Evolutionary conservation across 2,797 vertebrate genomes (phyloP), one percentile per base, ranked within the genome.

Genomic region (Coracias cyanogaster): DNA sequence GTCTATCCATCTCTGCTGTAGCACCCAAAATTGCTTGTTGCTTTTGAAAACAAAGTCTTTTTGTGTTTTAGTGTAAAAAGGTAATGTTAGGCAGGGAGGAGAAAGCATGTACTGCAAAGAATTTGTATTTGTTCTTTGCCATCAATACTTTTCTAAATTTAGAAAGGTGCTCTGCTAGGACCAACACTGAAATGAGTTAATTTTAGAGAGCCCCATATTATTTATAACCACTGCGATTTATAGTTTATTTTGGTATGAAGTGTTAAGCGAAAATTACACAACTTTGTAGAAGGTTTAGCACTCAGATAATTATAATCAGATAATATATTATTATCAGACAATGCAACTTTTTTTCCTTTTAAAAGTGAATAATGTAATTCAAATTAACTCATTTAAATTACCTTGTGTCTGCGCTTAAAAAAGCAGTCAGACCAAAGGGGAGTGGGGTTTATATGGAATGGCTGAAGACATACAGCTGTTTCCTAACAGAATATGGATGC

Each of bases 61-160:
- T 92, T 93, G 62, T 93, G 51, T 69, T 92, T 82, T 62, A 33
- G 4, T 64, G 19, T 86, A 48, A 78, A 76, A 83, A 52, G 22
- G 55, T 67, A 64, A 45, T 52, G 25, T 54, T 91, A 85, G 33
- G 22, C 62, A 74, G 69, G 57, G 43, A 86, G 46, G 22, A 78
- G n/a, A 69, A 57, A 57, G 37, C n/a, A 24, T 64, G 52, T 89
- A 28, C 70, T 79, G 28, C 33, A 76, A 86, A 72, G 43, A 83
- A 82, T 86, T 76, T 86, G 46, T 92, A 39, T 93, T 86, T 82
- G 45, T 88, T 95, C 76, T 94, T 90, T 95, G 87, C 79, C 61
- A 22, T 45, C 54, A 45, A 10, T 1, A 14, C 86, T 83, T 86
- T 95, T 95, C 88, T 93, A 83, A 79, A 83, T 86, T 94, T 89